Conservation (phyloP, 2,888 invertebrate species). For the Colostygia pectinataria region DNA sequence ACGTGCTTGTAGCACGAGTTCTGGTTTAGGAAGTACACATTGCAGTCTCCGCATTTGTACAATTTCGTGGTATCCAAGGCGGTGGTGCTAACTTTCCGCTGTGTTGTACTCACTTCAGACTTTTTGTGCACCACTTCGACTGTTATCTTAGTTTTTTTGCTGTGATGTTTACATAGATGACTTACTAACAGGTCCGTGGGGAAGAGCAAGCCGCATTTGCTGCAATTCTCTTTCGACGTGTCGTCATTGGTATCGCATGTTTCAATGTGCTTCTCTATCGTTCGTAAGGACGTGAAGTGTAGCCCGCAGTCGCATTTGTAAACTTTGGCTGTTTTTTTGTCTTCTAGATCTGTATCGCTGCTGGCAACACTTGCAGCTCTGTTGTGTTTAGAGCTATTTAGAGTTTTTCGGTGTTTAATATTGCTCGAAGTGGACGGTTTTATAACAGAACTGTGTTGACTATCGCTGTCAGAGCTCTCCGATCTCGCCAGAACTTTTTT, state of each 20-base stretch:
- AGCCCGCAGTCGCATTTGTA: constrained; percentile 48
- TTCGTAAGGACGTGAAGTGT: constrained; percentile 43
- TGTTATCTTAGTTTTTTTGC: constrained; percentile 27
- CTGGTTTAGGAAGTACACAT: constrained; percentile 50
- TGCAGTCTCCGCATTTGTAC: constrained; percentile 48
- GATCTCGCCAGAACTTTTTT: background rate
- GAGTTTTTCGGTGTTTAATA: background rate
- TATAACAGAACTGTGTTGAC: background rate
- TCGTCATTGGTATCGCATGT: constrained; percentile 25
- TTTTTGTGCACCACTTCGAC: constrained; percentile 19
- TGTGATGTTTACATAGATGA: constrained; percentile 51
- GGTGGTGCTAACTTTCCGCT: background rate
- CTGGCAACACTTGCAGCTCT: background rate
- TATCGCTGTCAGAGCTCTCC: background rate
- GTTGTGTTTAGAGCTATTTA: background rate
- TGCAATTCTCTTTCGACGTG: constrained; percentile 45
- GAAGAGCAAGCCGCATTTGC: constrained; percentile 46
- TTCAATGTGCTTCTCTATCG: constrained; percentile 40
- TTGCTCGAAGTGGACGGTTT: background rate
- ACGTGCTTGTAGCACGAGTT: constrained; percentile 49
- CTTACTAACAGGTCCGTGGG: constrained; percentile 45
- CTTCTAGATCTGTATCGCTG: background rate
- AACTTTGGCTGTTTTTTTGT: constrained; percentile 23
- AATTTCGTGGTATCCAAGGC: constrained; percentile 10
- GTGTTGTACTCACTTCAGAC: background rate